Percentiles rank a stretch among this genome's conserved stretches.
phyloP scores from a whole-genome alignment of 2,797 vertebrate species.

The Hemibagrus guttatus region DNA sequence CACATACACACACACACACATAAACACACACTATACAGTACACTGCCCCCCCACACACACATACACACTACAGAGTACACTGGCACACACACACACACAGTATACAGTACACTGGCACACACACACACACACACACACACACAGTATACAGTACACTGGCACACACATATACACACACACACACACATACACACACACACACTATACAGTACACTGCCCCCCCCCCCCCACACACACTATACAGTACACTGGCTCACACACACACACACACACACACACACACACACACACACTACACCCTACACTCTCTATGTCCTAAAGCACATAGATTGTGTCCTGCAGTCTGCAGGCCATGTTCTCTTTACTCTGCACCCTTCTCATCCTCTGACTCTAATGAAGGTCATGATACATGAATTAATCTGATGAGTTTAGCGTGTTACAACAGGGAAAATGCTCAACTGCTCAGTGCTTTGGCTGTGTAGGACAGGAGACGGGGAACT shows the following conservation, averaged over 20 bases:
- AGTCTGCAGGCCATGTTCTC: not conserved
- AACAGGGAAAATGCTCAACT: not conserved
- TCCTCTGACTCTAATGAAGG: constrained; percentile 5
- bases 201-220: not conserved
- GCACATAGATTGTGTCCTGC: not conserved
- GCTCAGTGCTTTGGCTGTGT: not conserved
- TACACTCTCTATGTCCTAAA: too few species aligned
- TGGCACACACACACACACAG: not conserved
- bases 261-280: not conserved
- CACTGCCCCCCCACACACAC: not conserved
- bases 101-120: not conserved
- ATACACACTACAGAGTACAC: not conserved
- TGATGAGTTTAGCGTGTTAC: constrained; percentile 8
- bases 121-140: not conserved
- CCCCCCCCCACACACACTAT: not conserved
- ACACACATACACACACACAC: not conserved
- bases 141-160: not conserved
- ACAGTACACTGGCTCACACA: not conserved
- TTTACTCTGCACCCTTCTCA: constrained; percentile 1
- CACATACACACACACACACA: not conserved
- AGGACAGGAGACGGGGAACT: not conserved
- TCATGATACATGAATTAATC: not conserved
- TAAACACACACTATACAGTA: not conserved
- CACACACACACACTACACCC: not conserved
- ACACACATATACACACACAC: too few species aligned